Evolutionary conservation across 2,888 invertebrate species (phyloP).

Genomic region (Amphipoea lucens): DNA sequence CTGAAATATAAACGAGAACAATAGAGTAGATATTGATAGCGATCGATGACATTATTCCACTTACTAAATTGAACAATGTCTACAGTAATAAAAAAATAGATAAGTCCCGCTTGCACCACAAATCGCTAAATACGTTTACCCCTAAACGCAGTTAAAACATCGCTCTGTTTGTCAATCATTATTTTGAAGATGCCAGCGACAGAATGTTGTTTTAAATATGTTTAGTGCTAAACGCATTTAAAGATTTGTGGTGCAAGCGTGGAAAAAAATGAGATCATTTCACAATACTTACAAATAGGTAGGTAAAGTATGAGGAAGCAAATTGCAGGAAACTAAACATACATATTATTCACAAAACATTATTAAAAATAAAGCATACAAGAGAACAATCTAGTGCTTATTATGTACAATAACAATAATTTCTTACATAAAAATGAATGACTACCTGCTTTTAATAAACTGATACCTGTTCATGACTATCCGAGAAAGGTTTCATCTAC

Average conservation of each 20-base stretch:
- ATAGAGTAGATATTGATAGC: slow-evolving; percentile 31
- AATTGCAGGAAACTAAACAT: slow-evolving; percentile 59
- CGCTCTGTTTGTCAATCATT: not conserved
- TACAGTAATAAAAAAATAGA: slow-evolving; percentile 5
- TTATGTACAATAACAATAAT: slow-evolving; percentile 74
- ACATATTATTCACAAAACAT: slow-evolving; percentile 61
- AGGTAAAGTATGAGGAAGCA: slow-evolving; percentile 72
- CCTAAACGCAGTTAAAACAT: not conserved
- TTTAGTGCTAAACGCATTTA: not conserved
- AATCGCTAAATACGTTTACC: not conserved
- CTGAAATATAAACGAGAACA: slow-evolving; percentile 50
- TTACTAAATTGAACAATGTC: slow-evolving; percentile 44
- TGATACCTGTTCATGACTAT: slow-evolving; percentile 90
- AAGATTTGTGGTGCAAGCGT: not conserved
- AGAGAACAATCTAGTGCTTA: slow-evolving; percentile 67
- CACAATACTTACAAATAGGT: slow-evolving; percentile 41
- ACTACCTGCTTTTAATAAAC: slow-evolving; percentile 81
- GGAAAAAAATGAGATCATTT: not conserved
- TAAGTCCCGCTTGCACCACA: not conserved
- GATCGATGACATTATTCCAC: slow-evolving; percentile 39
- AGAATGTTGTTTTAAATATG: not conserved
- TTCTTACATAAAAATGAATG: slow-evolving; percentile 77
- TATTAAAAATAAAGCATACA: slow-evolving; percentile 69
- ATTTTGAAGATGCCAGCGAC: not conserved
- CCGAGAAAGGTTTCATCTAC: slow-evolving; percentile 90